Conservation (phyloP, 2,888 invertebrate species). For the Alloscopus bannaensis region DNA sequence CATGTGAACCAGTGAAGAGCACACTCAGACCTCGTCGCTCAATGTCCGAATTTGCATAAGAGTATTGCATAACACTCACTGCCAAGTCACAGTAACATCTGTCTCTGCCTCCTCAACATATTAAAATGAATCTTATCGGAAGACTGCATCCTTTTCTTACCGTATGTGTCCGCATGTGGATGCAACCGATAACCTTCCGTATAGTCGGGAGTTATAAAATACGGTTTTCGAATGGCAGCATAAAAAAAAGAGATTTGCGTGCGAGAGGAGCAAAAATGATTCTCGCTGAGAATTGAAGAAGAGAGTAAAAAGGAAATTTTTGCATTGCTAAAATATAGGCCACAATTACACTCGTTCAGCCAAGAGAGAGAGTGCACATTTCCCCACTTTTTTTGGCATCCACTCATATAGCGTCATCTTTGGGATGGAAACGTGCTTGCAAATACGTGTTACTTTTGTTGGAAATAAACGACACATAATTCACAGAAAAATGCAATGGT, state of each 20-base stretch:
- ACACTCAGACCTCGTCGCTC: too few species aligned
- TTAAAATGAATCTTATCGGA: too few species aligned
- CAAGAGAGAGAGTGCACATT: too few species aligned
- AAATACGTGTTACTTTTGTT: neutral
- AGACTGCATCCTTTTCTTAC: too few species aligned
- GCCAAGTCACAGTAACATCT: too few species aligned
- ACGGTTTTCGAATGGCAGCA: neutral
- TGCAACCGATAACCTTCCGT: neutral
- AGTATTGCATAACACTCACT: too few species aligned
- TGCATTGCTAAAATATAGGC: constrained; percentile 45
- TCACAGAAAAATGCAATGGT: neutral
- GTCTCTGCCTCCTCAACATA: too few species aligned
- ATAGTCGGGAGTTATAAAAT: neutral
- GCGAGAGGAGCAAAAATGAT: neutral
- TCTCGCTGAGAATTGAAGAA: constrained; percentile 2
- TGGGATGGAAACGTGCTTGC: neutral
- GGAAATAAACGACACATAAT: neutral
- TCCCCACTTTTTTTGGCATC: neutral
- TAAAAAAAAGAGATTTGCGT: neutral
- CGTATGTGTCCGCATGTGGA: neutral
- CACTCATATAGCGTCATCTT: too few species aligned
- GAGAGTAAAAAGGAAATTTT: too few species aligned
- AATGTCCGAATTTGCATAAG: too few species aligned
- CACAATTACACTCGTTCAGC: too few species aligned
- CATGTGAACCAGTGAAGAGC: too few species aligned